Evolutionary conservation across 2,888 invertebrate species (phyloP).

Genomic region (Stenchaetothrips biformis): DNA sequence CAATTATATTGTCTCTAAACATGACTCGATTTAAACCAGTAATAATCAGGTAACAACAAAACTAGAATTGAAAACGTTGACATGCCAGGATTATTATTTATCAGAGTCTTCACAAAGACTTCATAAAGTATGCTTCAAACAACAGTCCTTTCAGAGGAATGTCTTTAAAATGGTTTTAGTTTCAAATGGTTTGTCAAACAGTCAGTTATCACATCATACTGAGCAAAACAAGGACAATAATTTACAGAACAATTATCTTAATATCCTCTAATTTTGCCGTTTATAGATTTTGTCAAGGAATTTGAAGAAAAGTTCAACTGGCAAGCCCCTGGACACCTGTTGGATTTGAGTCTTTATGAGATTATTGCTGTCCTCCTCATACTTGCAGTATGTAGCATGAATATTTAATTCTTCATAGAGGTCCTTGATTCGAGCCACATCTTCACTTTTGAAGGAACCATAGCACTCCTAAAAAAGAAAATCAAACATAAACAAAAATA

Average conservation of each 20-base stretch:
- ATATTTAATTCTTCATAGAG: slow-evolving; percentile 73
- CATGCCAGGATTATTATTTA: too few species aligned
- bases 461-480: slow-evolving; percentile 58
- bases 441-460: slow-evolving; percentile 61
- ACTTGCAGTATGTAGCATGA: slow-evolving; percentile 69
- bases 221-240: background rate
- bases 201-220: background rate
- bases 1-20: too few species aligned
- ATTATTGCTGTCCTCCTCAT: slow-evolving; percentile 79
- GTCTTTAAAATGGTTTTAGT: background rate
- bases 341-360: slow-evolving; percentile 77
- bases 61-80: too few species aligned
- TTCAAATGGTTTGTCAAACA: background rate
- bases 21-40: too few species aligned
- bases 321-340: slow-evolving; percentile 74
- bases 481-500: slow-evolving; percentile 25
- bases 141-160: background rate
- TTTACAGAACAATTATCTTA: too few species aligned
- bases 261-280: slow-evolving; percentile 54
- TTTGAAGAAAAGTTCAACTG: slow-evolving; percentile 76
- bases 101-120: too few species aligned
- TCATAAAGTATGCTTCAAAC: too few species aligned
- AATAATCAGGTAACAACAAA: too few species aligned
- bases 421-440: slow-evolving; percentile 64
- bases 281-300: slow-evolving; percentile 76